A percentile compares a stretch with the other conserved stretches of the same genome.
Conservation (phyloP, 1,140 invertebrate genomes). For the Pogonognathellus flavescens region DNA sequence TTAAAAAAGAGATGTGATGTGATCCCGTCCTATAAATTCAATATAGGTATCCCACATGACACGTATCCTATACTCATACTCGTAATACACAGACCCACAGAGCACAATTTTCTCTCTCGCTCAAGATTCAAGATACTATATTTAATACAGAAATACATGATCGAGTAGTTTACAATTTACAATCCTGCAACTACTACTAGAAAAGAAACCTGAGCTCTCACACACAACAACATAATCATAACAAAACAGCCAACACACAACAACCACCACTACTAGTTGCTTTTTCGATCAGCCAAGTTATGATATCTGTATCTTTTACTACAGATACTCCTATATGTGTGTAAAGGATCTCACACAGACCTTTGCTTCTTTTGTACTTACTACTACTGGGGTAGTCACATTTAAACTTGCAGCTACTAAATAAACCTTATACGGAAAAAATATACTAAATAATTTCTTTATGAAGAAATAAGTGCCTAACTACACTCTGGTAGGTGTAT, state of each 20-base stretch:
- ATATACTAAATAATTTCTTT: neutral
- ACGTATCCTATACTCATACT: too few relatives aligned
- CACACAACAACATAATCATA: slow-evolving; percentile 23
- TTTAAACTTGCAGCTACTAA: too few relatives aligned
- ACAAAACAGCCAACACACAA: neutral
- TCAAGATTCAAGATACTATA: neutral
- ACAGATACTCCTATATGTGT: too few relatives aligned
- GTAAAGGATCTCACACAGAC: too few relatives aligned
- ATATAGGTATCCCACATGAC: neutral
- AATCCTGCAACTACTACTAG: neutral
- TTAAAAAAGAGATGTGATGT: slow-evolving; percentile 7
- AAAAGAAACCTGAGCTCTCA: neutral
- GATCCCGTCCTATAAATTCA: slow-evolving; percentile 23
- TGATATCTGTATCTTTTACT: too few relatives aligned
- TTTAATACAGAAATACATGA: neutral
- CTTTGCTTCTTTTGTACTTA: too few relatives aligned
- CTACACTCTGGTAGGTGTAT: neutral
- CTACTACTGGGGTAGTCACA: too few relatives aligned
- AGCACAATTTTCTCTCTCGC: too few relatives aligned
- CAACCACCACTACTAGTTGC: too few relatives aligned
- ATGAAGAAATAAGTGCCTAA: neutral
- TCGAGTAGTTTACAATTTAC: neutral
- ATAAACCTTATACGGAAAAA: too few relatives aligned
- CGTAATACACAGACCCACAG: too few relatives aligned
- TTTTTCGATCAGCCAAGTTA: too few relatives aligned